Conservation (phyloP, 2,113 vertebrate species). For the Genyomyrus donnyi region DNA sequence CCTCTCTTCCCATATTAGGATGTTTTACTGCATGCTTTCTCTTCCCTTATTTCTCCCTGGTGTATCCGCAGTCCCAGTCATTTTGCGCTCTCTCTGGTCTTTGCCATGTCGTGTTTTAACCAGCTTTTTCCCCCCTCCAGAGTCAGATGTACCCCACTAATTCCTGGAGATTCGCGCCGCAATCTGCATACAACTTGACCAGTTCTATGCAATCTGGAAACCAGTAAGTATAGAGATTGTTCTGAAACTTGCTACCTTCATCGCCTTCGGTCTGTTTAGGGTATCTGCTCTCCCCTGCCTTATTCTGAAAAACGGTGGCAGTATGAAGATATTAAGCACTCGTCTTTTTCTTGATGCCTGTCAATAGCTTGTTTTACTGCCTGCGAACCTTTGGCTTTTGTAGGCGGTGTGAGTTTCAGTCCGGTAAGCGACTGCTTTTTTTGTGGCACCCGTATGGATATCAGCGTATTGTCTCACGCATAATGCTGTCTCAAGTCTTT, state of each 20-base stretch:
- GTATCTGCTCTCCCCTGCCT: not conserved
- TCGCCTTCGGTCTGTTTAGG: not conserved
- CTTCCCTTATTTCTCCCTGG: not conserved
- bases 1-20: not conserved
- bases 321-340: not conserved
- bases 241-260: not conserved
- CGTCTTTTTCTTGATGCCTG: not conserved
- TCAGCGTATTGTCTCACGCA: not conserved
- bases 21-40: not conserved
- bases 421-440: not conserved
- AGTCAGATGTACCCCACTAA: constrained; percentile 41
- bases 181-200: constrained; percentile 53
- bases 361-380: not conserved
- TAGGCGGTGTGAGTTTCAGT: not conserved
- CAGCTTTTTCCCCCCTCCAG: constrained; percentile 21
- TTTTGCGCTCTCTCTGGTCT: not conserved
- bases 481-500: not conserved
- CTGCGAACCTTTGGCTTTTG: not conserved
- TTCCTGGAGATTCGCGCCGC: constrained; percentile 53
- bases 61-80: not conserved
- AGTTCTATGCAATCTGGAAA: constrained; percentile 68
- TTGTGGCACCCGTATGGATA: not conserved
- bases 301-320: not conserved
- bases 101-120: not conserved
- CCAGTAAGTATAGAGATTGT: constrained; percentile 51